Evolutionary conservation across 2,113 vertebrate genomes (phyloP), one percentile per base, ranked within the genome.

Genomic region (Xiphorhynchus elegans): DNA sequence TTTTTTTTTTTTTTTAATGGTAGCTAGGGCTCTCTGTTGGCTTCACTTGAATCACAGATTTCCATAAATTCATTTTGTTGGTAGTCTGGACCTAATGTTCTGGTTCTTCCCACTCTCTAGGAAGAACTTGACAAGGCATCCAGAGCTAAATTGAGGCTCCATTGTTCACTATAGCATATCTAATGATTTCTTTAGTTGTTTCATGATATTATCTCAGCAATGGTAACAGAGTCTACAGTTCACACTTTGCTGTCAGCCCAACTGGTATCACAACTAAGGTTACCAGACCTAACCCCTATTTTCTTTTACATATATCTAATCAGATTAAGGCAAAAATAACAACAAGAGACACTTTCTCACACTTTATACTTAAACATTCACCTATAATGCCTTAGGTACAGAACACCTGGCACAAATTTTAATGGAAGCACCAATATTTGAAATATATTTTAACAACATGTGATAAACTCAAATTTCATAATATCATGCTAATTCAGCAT

Each of bases 381-480:
- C 13, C 5, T 49, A 18, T 73, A 89, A 42, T 23, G 8, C 74
- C 88, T 68, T 89, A 55, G 4, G 6, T 80, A 77, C 68, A 60
- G 81, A 83, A 59, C 42, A 84, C 8, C 29, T 94, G 83, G n/a
- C 31, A 75, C 12, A 77, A 89, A 74, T n/a, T 63, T 82, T 55
- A 83, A 56, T 79, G 52, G 49, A 74, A 92, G 8, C 18, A 60
- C 4, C 13, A 50, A 72, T 59, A 75, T 87, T 82, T 79, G 82
- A 93, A 84, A 66, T 13, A 53, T 21, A 31, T 53, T 87, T 50
- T 67, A 78, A 67, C 58, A 82, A 69, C 28, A 85, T 86, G 93
- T 84, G 17, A 70, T 93, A 78, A 89, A 93, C 55, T 87, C 47
- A 67, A 8, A 83, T 93, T 83, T 87, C 74, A 78, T 92, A 80